Evolutionary conservation across 2,113 vertebrate genomes (phyloP), one percentile per base, ranked within the genome.

Genomic region (Aythya baeri): DNA sequence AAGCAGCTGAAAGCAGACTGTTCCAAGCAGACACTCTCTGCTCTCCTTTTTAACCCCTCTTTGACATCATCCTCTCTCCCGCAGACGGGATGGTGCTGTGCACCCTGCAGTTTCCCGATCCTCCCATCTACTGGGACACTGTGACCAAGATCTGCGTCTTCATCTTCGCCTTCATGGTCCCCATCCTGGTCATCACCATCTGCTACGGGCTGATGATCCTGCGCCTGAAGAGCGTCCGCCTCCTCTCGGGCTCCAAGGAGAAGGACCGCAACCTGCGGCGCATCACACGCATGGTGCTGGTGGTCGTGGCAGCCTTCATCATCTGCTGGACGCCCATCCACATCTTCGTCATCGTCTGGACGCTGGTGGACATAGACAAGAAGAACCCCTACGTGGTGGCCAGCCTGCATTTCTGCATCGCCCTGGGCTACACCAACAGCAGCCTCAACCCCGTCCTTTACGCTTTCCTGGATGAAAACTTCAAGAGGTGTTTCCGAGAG

Each of bases 291-390:
- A 99, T 99, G 99, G 99, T 99, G 73, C 98, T 99, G 95, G 99
- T 99, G 94, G 98, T 99, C 27, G 99, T 99, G 89, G 99, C 99
- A 1, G 99, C 98, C 95, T 99, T 99, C 97, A 99, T 99, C 94
- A 94, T 99, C 97, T 99, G 99, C 97, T 99, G 99, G 99, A 99
- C 99, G 1, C 99, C 99, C 91, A 99, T 99, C 97, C 99, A 99
- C 97, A 98, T 99, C 97, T 99, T 99, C 52, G 99, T 99, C 97
- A 99, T 99, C 6, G 89, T 99, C 96, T 99, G 97, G 98, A 99
- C 98, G 1, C 97, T 99, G 96, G 99, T 99, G 96, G 97, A 98
- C 83, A 98, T 99, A 18, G 93, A 99, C 93, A 97, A 97, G 86
- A 98, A 97, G 71, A 99, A 99, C 95, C 99, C 98, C 22, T 96